A percentile compares a stretch with the other conserved stretches of the same genome.
Evolutionary conservation across 2,113 vertebrate genomes (phyloP).

Genomic region (Hepsetus odoe): DNA sequence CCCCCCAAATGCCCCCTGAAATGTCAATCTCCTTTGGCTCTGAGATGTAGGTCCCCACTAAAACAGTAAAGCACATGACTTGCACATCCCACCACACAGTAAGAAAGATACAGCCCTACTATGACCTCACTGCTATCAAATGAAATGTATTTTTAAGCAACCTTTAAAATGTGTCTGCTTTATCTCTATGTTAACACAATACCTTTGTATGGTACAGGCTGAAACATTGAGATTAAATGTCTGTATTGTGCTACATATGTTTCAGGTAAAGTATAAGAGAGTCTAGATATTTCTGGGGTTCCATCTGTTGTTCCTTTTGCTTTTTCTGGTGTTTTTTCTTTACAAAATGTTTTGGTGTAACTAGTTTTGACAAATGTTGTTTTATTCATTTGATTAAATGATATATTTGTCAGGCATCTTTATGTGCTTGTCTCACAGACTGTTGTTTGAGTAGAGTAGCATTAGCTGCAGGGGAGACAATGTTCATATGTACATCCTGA

Average conservation of each 20-base stretch:
- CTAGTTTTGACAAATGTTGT: not conserved
- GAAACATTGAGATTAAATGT: constrained; percentile 11
- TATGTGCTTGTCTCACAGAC: not conserved
- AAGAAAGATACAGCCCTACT: not conserved
- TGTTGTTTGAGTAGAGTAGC: constrained; percentile 1
- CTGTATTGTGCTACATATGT: constrained; percentile 10
- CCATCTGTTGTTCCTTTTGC: not conserved
- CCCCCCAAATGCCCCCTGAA: not conserved
- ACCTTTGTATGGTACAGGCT: not conserved
- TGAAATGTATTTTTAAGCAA: not conserved
- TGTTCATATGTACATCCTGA: not conserved
- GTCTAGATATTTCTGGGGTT: not conserved
- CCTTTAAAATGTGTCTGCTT: not conserved
- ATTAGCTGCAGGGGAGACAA: constrained; percentile 6
- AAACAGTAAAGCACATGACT: not conserved
- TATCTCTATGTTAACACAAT: not conserved
- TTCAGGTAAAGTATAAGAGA: not conserved
- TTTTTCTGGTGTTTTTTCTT: not conserved
- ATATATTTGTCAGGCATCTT: constrained; percentile 22
- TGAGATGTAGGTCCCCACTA: not conserved
- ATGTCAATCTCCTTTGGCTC: not conserved
- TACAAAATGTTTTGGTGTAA: not conserved
- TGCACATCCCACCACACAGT: not conserved
- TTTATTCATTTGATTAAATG: constrained; percentile 3
- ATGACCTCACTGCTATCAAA: not conserved